Evolutionary conservation across 2,797 vertebrate species (phyloP).

Genomic region (Cryptoprocta ferox): DNA sequence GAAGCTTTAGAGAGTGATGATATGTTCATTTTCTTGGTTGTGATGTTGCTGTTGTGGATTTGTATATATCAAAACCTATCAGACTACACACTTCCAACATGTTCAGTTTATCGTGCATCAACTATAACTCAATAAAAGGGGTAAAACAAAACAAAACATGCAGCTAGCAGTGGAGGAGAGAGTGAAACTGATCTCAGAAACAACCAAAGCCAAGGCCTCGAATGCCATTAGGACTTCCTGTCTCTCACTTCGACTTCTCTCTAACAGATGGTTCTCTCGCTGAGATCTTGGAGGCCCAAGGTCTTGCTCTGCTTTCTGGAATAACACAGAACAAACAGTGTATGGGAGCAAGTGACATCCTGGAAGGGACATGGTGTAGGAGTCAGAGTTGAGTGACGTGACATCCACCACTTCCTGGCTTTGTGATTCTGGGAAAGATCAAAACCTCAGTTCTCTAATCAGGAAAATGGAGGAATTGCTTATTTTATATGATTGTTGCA

Average conservation of each 20-base stretch:
- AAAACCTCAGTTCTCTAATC: neutral
- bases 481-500: neutral
- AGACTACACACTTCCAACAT: neutral
- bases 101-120: neutral
- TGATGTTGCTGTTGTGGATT: neutral
- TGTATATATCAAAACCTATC: neutral
- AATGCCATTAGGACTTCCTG: neutral
- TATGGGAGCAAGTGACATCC: neutral
- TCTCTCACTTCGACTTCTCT: neutral
- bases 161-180: no score
- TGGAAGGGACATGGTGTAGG: neutral
- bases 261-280: neutral
- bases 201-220: neutral
- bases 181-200: neutral
- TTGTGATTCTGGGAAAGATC: neutral
- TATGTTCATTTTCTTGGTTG: neutral
- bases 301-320: neutral
- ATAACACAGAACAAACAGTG: neutral
- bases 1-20: neutral
- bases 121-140: neutral
- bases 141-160: neutral
- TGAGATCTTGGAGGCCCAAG: neutral
- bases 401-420: neutral
- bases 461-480: neutral
- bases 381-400: neutral